A percentile compares a stretch with the other conserved stretches of the same genome.
Evolutionary conservation across 2,888 invertebrate genomes (phyloP).

Genomic region (Psococerastis gibbosa): DNA sequence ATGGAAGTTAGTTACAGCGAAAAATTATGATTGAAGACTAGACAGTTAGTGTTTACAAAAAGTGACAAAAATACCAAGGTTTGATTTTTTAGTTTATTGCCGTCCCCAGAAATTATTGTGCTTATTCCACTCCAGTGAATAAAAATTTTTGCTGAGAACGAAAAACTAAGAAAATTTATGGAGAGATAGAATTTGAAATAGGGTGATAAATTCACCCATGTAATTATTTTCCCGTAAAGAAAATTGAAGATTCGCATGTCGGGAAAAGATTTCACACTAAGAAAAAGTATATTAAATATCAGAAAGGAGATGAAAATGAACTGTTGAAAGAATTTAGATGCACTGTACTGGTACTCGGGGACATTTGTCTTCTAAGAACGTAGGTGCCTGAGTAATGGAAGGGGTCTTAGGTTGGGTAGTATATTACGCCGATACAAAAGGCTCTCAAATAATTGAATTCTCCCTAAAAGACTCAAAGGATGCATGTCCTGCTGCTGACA

Average conservation of each 20-base stretch:
- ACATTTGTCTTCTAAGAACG: neutral
- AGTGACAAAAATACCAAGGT: too few relatives aligned
- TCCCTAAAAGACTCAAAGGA: too few relatives aligned
- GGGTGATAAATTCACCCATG: slow-evolving; percentile 2
- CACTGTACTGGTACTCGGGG: too few relatives aligned
- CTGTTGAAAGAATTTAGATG: neutral
- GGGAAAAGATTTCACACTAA: slow-evolving; percentile 1
- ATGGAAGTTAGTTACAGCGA: too few relatives aligned
- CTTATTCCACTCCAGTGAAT: neutral
- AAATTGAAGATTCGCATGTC: slow-evolving; percentile 11
- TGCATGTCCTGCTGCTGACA: too few relatives aligned
- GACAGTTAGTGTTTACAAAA: too few relatives aligned
- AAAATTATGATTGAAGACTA: too few relatives aligned
- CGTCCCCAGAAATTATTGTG: too few relatives aligned
- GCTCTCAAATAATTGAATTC: slow-evolving; percentile 9
- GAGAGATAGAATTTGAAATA: slow-evolving; percentile 5
- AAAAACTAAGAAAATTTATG: slow-evolving; percentile 5
- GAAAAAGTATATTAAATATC: slow-evolving; percentile 10
- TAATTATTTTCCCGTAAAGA: slow-evolving; percentile 11
- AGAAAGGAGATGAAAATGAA: neutral
- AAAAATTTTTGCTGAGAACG: slow-evolving; percentile 1
- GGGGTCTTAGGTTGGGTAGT: slow-evolving; percentile 8
- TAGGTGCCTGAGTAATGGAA: neutral
- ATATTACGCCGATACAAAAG: slow-evolving; percentile 9
- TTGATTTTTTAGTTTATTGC: too few relatives aligned